Evolutionary conservation across 1,140 invertebrate species (phyloP), one percentile per base, ranked within the genome.

Genomic region (Zaprionus camerounensis): DNA sequence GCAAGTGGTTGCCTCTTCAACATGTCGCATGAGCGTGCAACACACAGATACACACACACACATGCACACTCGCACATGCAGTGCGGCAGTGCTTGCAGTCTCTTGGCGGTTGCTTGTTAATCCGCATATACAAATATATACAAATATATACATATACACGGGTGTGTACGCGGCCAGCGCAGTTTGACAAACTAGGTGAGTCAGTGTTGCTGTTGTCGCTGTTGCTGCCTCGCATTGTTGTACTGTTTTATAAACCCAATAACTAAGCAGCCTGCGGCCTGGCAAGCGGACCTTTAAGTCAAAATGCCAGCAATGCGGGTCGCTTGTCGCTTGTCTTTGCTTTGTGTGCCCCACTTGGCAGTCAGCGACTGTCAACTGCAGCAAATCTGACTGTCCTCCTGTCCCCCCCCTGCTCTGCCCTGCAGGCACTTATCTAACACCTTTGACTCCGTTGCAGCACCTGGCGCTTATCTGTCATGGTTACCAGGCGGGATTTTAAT

Each of bases 181-280:
- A 34, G 31, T 77, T 62, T 72, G 26, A 62, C 49, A 77, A 83
- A 81, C 84, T 83, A 87, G 84, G 84, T 88, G 78, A 76, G 81
- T 57, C 73, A 61, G 41, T 46, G 66, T 64, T 57, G 59, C 28
- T 65, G n/a, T n/a, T 61, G 65, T 44, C 63, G 26, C 17, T 64
- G 26, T 36, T 69, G 44, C 22, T 67, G 24, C 13, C 34, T 61
- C 49, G 36, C 49, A 64, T 69, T 77, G 59, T 76, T 71, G 66
- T 59, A 70, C 59, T 88, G 84, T 90, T 90, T 90, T 88, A 88
- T 88, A 85, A 88, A 88, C 84, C 85, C 76, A 88, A 84, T 88
- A 90, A 90, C 85, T 72, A 83, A 88, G 82, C 76, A 73, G 62
- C 69, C 65, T 59, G 68, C 56, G 78, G 78, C 67, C 55, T 15